Percentiles rank a stretch among this genome's conserved stretches.
phyloP scores from a whole-genome alignment of 2,888 invertebrate species.

The Scaptomyza caliginosa region DNA sequence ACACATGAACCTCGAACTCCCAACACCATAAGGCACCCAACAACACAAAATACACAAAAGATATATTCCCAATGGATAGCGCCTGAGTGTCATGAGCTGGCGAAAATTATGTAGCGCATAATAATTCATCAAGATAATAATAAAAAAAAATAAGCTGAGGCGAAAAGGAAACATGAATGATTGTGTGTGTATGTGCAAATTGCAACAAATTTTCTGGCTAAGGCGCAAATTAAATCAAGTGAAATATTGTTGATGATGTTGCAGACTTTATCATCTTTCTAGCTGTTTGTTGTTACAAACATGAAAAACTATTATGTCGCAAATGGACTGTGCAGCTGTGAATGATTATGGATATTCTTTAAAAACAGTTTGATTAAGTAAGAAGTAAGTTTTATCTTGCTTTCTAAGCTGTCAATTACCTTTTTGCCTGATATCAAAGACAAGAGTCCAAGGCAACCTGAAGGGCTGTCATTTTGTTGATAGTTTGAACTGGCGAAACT shows the following conservation, averaged over 20 bases:
- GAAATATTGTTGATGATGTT: constrained; percentile 64
- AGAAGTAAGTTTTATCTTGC: not conserved
- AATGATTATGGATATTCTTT: constrained; percentile 39
- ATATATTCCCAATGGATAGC: constrained; percentile 16
- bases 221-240: constrained; percentile 61
- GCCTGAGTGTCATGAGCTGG: constrained; percentile 69
- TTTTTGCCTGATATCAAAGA: constrained; percentile 8
- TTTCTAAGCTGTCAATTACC: constrained; percentile 17
- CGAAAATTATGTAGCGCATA: constrained; percentile 75
- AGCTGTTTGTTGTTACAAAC: not conserved
- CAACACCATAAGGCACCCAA: constrained; percentile 28
- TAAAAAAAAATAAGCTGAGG: constrained; percentile 13
- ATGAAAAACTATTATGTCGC: constrained; percentile 34
- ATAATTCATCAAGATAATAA: constrained; percentile 67
- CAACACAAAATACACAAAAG: constrained; percentile 5
- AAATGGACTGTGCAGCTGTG: constrained; percentile 46
- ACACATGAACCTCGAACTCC: constrained; percentile 34
- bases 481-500: constrained; percentile 48
- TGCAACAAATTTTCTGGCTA: constrained; percentile 65
- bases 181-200: constrained; percentile 58
- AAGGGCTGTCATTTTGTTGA: constrained; percentile 31
- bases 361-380: not conserved
- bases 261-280: constrained; percentile 30
- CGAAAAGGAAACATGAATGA: not conserved
- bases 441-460: not conserved